Conservation (phyloP, 2,113 vertebrate genomes). For the Bambusicola thoracicus region DNA sequence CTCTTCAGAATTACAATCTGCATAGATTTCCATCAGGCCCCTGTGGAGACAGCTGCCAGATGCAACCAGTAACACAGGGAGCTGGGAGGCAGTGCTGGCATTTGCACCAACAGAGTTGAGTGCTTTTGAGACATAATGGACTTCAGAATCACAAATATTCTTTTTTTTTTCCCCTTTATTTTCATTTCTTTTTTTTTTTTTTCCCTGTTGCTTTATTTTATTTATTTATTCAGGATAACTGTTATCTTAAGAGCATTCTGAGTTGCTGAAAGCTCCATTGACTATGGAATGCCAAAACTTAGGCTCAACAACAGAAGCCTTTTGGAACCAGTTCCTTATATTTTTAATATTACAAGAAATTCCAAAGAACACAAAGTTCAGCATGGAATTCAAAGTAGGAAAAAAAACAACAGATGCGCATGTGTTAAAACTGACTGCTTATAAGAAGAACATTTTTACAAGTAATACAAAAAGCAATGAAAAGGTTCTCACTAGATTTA, state of each 20-base stretch:
- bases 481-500: slow-evolving; percentile 49
- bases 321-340: background rate
- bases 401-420: background rate
- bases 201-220: background rate
- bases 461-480: slow-evolving; percentile 33
- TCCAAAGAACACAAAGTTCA: background rate
- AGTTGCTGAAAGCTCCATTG: background rate
- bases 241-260: background rate
- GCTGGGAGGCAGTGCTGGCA: background rate
- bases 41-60: background rate
- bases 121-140: background rate
- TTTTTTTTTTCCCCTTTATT: accelerated
- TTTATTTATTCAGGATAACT: background rate
- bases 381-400: background rate
- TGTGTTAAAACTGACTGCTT: slow-evolving; percentile 11
- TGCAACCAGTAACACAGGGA: background rate
- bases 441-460: background rate
- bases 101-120: background rate
- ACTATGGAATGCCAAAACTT: background rate
- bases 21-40: background rate
- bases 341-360: background rate
- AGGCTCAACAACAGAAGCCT: background rate
- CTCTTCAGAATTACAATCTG: background rate
- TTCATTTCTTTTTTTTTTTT: background rate
- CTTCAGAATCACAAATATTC: background rate